Evolutionary conservation across 2,113 vertebrate genomes (phyloP).

Genomic region (Oryzias javanicus): DNA sequence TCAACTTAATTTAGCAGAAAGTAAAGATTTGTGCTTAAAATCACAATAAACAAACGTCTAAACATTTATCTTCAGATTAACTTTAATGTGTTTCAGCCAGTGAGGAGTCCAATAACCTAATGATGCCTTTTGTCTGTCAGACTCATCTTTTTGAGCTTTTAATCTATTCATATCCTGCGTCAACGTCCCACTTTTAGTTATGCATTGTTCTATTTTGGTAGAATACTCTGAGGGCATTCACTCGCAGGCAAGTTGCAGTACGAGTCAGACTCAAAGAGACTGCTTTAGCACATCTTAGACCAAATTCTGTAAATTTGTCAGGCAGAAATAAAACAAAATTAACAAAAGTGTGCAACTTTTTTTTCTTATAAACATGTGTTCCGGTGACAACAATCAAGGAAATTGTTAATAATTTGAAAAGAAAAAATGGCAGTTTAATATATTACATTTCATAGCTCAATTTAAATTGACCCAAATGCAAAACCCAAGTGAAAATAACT

Average conservation of each 20-base stretch:
- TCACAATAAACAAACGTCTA: slow-evolving; percentile 9
- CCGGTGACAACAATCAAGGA: neutral
- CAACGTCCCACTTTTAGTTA: slow-evolving; percentile 43
- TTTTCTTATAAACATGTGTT: neutral
- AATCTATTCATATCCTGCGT: slow-evolving; percentile 50
- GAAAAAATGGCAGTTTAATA: no score
- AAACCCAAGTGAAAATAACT: no score
- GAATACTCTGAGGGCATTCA: slow-evolving; percentile 12
- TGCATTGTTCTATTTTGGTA: slow-evolving; percentile 53
- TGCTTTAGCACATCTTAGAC: neutral
- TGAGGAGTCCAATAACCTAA: slow-evolving; percentile 19
- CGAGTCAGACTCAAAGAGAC: slow-evolving; percentile 3
- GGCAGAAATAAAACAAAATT: slow-evolving; percentile 17
- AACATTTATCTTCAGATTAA: slow-evolving; percentile 20
- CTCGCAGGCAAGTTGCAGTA: neutral
- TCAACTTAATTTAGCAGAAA: no score
- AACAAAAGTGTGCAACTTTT: neutral
- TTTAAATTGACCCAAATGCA: no score
- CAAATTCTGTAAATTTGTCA: slow-evolving; percentile 8
- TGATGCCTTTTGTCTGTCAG: slow-evolving; percentile 18
- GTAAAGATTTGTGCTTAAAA: no score
- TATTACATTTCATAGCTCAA: no score
- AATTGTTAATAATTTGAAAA: no score
- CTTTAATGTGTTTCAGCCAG: slow-evolving; percentile 37
- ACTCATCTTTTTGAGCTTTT: slow-evolving; percentile 33